Conservation (phyloP, 2,888 invertebrate species). For the Cataglyphis albicans region DNA sequence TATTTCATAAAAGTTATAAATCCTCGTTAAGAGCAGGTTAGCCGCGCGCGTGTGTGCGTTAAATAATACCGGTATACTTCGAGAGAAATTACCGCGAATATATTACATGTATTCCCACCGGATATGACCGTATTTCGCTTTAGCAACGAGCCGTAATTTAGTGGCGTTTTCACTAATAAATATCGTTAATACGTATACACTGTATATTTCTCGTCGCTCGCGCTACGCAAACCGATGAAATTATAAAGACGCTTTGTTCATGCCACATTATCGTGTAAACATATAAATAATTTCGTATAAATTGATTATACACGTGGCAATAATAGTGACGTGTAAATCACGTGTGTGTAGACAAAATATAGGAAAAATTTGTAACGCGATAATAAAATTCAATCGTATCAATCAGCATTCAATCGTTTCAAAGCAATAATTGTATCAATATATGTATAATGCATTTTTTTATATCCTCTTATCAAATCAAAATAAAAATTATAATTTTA, state of each 20-base stretch:
- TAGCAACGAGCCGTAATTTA: slow-evolving; percentile 40
- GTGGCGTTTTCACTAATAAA: slow-evolving; percentile 49
- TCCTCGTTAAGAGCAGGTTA: slow-evolving; percentile 42
- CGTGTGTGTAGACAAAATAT: neutral
- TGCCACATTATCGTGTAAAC: neutral
- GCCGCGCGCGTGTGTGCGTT: neutral
- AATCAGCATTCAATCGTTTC: neutral
- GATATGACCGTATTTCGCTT: slow-evolving; percentile 36
- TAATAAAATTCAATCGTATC: neutral
- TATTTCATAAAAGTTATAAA: slow-evolving; percentile 35
- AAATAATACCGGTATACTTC: slow-evolving; percentile 45
- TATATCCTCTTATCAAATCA: neutral
- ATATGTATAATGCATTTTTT: neutral
- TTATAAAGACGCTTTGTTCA: slow-evolving; percentile 23
- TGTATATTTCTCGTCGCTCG: slow-evolving; percentile 1
- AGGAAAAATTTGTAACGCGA: neutral
- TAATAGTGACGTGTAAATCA: neutral
- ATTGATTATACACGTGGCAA: neutral
- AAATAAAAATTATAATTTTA: neutral
- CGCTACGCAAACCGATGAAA: slow-evolving; percentile 9
- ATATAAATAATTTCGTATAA: slow-evolving; percentile 30
- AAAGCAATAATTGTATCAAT: neutral
- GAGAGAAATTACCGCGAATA: slow-evolving; percentile 44
- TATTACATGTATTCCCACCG: slow-evolving; percentile 30
- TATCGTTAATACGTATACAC: slow-evolving; percentile 39